These are phyloP conservation scores for Phytoseiulus persimilis DNA, from an alignment of 2,888 invertebrate species.

Conservation along the genomic window DNA sequence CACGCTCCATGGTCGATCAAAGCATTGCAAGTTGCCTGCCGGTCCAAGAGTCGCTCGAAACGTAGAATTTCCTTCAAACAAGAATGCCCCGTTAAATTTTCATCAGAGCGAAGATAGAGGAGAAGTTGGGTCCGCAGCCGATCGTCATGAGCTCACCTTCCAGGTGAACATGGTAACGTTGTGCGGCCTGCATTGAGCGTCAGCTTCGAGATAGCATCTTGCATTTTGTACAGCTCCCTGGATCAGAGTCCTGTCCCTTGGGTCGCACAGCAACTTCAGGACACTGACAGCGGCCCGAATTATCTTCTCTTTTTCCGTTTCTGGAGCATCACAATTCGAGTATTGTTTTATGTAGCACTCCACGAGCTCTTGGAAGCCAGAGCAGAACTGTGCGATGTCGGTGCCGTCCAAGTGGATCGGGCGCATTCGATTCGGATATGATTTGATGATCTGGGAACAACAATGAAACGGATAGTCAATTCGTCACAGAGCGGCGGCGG, in stretches of 20 bases:
- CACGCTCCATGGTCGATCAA: neutral
- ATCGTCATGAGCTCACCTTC: neutral
- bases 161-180: slow-evolving; percentile 30
- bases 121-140: neutral
- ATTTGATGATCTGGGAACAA: slow-evolving; percentile 7
- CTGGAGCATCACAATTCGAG: slow-evolving; percentile 16
- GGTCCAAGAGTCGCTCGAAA: slow-evolving; percentile 18
- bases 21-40: slow-evolving; percentile 12
- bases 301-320: slow-evolving; percentile 11
- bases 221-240: slow-evolving; percentile 7
- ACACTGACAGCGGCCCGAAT: slow-evolving; percentile 5
- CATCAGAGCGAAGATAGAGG: no score
- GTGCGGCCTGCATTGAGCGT: neutral
- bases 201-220: slow-evolving; percentile 26
- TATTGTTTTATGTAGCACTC: neutral
- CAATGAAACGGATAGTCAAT: no score
- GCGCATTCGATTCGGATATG: neutral
- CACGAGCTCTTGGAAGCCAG: slow-evolving; percentile 22
- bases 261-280: slow-evolving; percentile 17
- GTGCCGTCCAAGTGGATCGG: neutral
- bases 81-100: no score
- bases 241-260: slow-evolving; percentile 14
- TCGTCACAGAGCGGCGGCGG: no score
- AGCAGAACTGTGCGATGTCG: slow-evolving; percentile 12
- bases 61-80: slow-evolving; percentile 21